Base-by-base conservation (phyloP, 2,888 invertebrate species). In the Alentia gelatinosa region DNA sequence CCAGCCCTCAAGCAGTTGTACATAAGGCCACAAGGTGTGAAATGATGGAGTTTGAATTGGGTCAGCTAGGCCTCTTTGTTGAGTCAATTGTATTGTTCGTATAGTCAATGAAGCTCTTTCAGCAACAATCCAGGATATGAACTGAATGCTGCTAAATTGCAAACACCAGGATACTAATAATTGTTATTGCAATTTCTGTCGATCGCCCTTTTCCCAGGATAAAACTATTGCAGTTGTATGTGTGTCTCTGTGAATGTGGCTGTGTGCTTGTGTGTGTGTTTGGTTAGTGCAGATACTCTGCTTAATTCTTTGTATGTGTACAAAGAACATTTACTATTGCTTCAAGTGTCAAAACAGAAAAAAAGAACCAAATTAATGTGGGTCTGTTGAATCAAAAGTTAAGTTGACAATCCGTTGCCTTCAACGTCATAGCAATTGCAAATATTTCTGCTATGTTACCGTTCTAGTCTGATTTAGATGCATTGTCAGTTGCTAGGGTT, bases 101-200 rank as follows among this genome's bases (percentile, higher is more conserved):
- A 79, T 15, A 7, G 26, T 79, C 35, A 79, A 79, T 23, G 15
- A 15, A 79, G 39, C n/a, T 79, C 79, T 79, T 35, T 79, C 37
- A 79, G 79, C 79, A 79, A 79, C 23, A 39, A 23, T 35, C 35
- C 79, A 35, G 35, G 79, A 79, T 79, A 39, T 30, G 68, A 68
- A 35, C 23, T 79, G 79, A 37, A 33, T 74, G 79, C 79, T 79
- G 79, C 79, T 79, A 74, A 79, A 79, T 19, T 79, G 79, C 79
- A 39, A 79, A 19, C 37, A 35, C 79, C 79, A 79, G 79, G 79
- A 79, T 79, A 79, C 37, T 63, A 19, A 33, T 74, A 74, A 9
- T 74, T 56, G 56, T 56, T 56, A 56, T 56, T 56, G 56, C 56
- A 56, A 56, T 56, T 19, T n/a, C 19, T 56, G 12, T 56, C 19